phyloP scores from a whole-genome alignment of 2,797 vertebrate species.

The Gastrophryne carolinensis region DNA sequence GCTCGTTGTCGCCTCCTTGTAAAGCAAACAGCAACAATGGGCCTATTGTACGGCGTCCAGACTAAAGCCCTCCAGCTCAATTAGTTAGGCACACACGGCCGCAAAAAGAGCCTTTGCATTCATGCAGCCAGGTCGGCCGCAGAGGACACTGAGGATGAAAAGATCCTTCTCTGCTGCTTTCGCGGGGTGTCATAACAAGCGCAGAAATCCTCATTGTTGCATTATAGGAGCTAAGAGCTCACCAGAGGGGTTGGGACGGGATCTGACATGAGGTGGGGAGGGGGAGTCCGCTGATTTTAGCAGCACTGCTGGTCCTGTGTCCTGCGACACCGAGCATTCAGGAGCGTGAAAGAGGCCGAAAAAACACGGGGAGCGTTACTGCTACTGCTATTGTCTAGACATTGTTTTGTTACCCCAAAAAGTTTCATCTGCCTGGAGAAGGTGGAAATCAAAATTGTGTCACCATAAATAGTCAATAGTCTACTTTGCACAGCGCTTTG shows the following conservation, averaged over 20 bases:
- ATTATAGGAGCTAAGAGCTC: conserved; percentile 66
- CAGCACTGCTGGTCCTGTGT: neutral
- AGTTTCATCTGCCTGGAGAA: too few relatives aligned
- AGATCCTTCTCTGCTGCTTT: conserved; percentile 66
- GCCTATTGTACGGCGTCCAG: conserved; percentile 72
- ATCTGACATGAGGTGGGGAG: conserved; percentile 24
- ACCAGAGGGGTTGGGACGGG: conserved; percentile 53
- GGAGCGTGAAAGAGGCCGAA: neutral
- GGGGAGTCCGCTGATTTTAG: conserved; percentile 10
- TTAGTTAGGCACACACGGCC: conserved; percentile 72
- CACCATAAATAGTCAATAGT: too few relatives aligned
- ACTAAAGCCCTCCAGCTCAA: conserved; percentile 75
- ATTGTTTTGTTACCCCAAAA: too few relatives aligned
- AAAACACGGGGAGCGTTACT: too few relatives aligned
- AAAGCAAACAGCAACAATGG: conserved; percentile 67
- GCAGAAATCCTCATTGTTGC: conserved; percentile 69
- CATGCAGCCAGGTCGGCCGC: conserved; percentile 61
- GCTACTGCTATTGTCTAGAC: too few relatives aligned
- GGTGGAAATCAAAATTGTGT: too few relatives aligned
- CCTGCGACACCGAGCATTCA: conserved; percentile 4
- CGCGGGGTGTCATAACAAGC: conserved; percentile 75
- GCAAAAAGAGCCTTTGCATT: conserved; percentile 66
- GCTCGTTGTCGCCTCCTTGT: conserved; percentile 55
- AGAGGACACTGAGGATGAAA: conserved; percentile 64
- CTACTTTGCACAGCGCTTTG: too few relatives aligned